Evolutionary conservation across 2,797 vertebrate genomes (phyloP).

Genomic region (Chaenodraco wilsoni): DNA sequence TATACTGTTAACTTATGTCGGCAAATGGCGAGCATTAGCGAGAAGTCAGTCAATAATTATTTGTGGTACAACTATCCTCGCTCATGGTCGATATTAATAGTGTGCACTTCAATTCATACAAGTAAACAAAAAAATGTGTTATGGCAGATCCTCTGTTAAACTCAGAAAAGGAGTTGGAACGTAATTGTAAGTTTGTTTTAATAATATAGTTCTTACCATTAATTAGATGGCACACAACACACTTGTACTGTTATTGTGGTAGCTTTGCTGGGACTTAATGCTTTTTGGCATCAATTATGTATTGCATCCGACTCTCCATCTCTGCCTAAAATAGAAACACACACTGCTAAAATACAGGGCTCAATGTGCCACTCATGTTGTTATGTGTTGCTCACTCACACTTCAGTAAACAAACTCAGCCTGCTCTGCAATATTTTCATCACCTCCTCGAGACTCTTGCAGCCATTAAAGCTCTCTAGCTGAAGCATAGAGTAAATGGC

Average conservation of each 20-base stretch:
- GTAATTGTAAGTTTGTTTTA: background rate
- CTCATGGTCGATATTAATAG: too few species aligned
- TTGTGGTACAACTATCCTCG: too few species aligned
- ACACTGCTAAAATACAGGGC: background rate
- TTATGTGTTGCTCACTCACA: constrained; percentile 14
- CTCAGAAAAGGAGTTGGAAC: too few species aligned
- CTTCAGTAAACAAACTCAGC: constrained; percentile 35
- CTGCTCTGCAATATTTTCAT: constrained; percentile 46
- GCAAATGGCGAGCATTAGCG: background rate
- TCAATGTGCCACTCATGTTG: constrained; percentile 10
- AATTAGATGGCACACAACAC: background rate
- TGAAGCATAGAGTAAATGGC: constrained; percentile 24
- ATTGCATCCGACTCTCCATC: background rate
- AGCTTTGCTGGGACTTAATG: background rate
- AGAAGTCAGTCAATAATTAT: too few species aligned
- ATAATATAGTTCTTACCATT: background rate
- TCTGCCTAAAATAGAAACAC: background rate
- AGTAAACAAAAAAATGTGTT: background rate
- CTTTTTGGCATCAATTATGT: background rate
- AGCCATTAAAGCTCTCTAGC: constrained; percentile 26
- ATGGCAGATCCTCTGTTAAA: background rate
- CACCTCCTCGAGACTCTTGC: constrained; percentile 37
- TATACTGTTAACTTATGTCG: background rate
- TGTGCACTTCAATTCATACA: background rate
- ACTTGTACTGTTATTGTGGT: background rate